These are phyloP conservation scores for Crossaster papposus DNA, from an alignment of 53 echinoderm and acorn worm species.

Conservation along the genomic window DNA sequence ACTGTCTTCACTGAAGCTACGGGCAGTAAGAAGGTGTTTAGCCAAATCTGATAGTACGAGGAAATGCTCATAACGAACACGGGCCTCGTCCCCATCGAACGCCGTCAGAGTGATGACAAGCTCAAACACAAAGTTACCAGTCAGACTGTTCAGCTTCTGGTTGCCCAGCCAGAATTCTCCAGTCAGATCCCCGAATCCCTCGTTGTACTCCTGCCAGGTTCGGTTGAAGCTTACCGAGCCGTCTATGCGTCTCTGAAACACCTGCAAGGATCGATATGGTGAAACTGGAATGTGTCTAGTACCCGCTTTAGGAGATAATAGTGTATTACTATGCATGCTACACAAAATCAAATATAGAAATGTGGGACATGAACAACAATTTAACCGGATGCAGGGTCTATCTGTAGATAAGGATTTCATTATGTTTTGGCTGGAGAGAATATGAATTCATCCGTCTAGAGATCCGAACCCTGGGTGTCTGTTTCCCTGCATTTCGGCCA, in stretches of 20 bases:
- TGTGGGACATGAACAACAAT: too few species aligned
- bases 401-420: too few species aligned
- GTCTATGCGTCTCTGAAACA: constrained; percentile 51
- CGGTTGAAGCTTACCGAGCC: constrained; percentile 38
- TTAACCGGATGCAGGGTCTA: too few species aligned
- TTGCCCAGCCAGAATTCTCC: constrained; percentile 60
- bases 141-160: constrained; percentile 30
- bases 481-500: too few species aligned
- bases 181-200: constrained; percentile 35
- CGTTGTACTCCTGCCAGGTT: constrained; percentile 49
- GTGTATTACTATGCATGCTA: too few species aligned
- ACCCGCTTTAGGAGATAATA: too few species aligned
- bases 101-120: not conserved
- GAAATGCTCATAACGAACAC: not conserved
- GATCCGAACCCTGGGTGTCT: too few species aligned
- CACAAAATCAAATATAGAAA: too few species aligned
- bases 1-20: not conserved
- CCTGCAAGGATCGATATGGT: not conserved
- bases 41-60: not conserved
- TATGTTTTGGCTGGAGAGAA: too few species aligned
- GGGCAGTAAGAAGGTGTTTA: not conserved
- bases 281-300: not conserved
- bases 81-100: not conserved
- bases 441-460: not conserved
- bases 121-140: not conserved